Percentiles rank a stretch among this genome's conserved stretches.
Conservation (phyloP, 2,888 invertebrate genomes). For the Arctia plantaginis region DNA sequence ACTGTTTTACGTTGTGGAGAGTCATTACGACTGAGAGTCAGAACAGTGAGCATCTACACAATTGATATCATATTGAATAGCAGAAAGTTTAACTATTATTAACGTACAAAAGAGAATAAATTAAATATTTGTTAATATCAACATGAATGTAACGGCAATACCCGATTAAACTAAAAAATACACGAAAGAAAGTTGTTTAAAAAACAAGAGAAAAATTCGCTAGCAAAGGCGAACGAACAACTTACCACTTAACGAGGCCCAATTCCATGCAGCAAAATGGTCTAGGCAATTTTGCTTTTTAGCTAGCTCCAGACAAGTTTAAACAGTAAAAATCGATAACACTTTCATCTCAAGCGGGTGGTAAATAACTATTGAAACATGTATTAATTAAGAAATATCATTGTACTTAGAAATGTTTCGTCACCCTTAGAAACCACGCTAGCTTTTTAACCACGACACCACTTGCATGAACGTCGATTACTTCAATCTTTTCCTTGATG, state of each 20-base stretch:
- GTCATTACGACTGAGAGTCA: background rate
- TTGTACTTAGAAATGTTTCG: too few relatives aligned
- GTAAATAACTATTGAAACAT: too few relatives aligned
- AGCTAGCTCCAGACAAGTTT: background rate
- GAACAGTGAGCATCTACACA: background rate
- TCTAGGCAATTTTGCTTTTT: too few relatives aligned
- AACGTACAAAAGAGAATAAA: too few relatives aligned
- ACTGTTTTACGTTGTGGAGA: background rate
- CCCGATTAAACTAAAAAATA: background rate
- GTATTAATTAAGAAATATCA: too few relatives aligned
- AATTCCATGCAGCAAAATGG: background rate
- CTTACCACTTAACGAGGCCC: conserved; percentile 3
- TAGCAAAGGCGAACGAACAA: background rate
- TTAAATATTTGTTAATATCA: background rate
- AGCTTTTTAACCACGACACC: too few relatives aligned
- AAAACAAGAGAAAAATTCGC: background rate
- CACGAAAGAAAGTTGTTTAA: background rate
- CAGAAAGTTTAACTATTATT: background rate
- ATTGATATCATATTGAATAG: background rate
- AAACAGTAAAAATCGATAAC: background rate
- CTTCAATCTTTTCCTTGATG: too few relatives aligned
- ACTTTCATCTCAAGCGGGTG: background rate
- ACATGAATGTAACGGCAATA: background rate
- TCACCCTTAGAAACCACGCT: too few relatives aligned
- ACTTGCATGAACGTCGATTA: too few relatives aligned